Evolutionary conservation across 2,797 vertebrate species (phyloP).

Genomic region (Dromococcyx pavoninus): DNA sequence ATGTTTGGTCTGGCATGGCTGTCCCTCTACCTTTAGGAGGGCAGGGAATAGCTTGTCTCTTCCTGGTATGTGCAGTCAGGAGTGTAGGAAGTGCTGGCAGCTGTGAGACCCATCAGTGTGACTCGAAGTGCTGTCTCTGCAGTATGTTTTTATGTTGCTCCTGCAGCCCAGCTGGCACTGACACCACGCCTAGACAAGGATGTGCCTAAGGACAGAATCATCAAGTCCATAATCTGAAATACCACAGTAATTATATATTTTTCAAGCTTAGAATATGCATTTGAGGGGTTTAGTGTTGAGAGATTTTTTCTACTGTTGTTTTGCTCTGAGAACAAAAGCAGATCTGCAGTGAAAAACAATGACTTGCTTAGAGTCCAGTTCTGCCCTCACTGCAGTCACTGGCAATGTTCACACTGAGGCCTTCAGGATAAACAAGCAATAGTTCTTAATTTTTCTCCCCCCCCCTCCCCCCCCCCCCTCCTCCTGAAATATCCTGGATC

Average conservation of each 20-base stretch:
- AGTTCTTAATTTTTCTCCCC: background rate
- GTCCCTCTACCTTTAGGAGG: background rate
- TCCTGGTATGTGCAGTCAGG: background rate
- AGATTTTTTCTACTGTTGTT: background rate
- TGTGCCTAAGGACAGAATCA: background rate
- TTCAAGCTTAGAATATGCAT: background rate
- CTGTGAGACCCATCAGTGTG: background rate
- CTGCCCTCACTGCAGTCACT: background rate
- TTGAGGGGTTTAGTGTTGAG: background rate
- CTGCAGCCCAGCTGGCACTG: background rate
- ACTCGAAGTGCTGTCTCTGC: background rate
- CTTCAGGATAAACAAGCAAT: background rate
- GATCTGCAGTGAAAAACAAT: background rate
- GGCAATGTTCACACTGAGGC: background rate
- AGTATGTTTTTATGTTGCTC: background rate
- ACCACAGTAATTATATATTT: conserved; percentile 34
- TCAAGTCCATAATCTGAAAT: background rate
- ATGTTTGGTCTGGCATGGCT: background rate
- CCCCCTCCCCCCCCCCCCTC: background rate
- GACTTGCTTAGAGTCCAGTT: background rate
- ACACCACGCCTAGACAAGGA: conserved; percentile 1
- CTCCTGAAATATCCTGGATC: background rate
- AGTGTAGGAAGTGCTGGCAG: background rate
- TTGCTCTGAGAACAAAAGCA: background rate
- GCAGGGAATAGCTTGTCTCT: background rate